Percentiles rank a stretch among this genome's conserved stretches.
Evolutionary conservation across 2,888 invertebrate species (phyloP).

Genomic region (Hyposoter dolosus): DNA sequence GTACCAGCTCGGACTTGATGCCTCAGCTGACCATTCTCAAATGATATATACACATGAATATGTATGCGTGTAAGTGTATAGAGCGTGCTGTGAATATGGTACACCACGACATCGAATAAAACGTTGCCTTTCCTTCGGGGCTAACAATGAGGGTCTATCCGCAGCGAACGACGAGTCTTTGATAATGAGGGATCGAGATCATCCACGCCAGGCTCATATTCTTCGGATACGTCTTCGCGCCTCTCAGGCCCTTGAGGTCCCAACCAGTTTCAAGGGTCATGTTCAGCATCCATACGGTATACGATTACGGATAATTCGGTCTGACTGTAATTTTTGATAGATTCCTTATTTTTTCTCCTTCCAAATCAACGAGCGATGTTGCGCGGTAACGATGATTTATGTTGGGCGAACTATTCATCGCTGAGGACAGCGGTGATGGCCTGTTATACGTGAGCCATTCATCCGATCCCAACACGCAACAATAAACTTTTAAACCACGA

Average conservation of each 20-base stretch:
- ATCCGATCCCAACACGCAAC: background rate
- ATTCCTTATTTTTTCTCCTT: constrained; percentile 25
- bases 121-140: constrained; percentile 54
- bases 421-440: constrained; percentile 32
- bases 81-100: constrained; percentile 21
- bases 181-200: constrained; percentile 70
- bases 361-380: background rate
- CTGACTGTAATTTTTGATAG: constrained; percentile 58
- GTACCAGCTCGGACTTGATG: constrained; percentile 61
- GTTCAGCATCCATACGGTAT: constrained; percentile 39
- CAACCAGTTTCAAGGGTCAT: constrained; percentile 49
- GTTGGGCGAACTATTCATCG: constrained; percentile 44
- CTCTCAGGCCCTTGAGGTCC: constrained; percentile 48
- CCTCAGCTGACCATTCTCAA: constrained; percentile 40
- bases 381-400: constrained; percentile 54
- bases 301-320: constrained; percentile 60
- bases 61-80: constrained; percentile 8
- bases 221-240: constrained; percentile 56
- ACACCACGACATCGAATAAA: constrained; percentile 39
- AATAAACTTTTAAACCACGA: background rate
- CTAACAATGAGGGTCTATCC: constrained; percentile 63
- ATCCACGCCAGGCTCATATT: constrained; percentile 52
- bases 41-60: constrained; percentile 17
- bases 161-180: constrained; percentile 60
- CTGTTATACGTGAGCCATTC: constrained; percentile 7